phyloP scores from a whole-genome alignment of 2,888 invertebrate genomes.

The Crocallis elinguaria region DNA sequence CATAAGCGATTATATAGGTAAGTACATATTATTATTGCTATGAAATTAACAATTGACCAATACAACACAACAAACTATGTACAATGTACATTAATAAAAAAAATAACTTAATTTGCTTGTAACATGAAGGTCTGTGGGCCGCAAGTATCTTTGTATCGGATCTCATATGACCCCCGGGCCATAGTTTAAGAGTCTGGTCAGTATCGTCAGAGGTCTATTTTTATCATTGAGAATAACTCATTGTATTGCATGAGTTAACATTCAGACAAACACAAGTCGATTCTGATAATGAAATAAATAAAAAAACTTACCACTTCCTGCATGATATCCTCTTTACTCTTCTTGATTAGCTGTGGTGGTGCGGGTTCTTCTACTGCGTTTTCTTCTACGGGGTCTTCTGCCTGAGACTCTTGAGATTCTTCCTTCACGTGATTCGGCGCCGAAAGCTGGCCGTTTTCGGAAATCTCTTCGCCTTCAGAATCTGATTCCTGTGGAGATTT shows the following conservation, averaged over 20 bases:
- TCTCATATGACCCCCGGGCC: too few species aligned
- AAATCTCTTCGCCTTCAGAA: constrained; percentile 64
- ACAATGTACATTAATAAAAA: too few species aligned
- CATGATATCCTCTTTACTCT: constrained; percentile 86
- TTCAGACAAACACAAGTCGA: background rate
- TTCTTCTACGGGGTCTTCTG: constrained; percentile 28
- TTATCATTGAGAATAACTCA: too few species aligned
- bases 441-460: constrained; percentile 50
- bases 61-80: too few species aligned
- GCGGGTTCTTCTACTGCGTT: constrained; percentile 38
- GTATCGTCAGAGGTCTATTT: too few species aligned
- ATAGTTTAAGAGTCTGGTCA: too few species aligned
- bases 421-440: constrained; percentile 35
- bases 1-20: too few species aligned
- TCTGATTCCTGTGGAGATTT: constrained; percentile 71
- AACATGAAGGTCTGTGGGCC: too few species aligned
- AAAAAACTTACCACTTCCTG: constrained; percentile 86
- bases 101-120: too few species aligned
- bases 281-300: background rate
- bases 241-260: background rate
- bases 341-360: constrained; percentile 62
- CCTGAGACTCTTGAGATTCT: constrained; percentile 18
- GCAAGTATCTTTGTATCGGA: too few species aligned
- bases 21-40: too few species aligned
- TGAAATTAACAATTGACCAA: too few species aligned